Evolutionary conservation across 2,797 vertebrate species (phyloP), one percentile per base, ranked within the genome.

Genomic region (Halcyon badia): DNA sequence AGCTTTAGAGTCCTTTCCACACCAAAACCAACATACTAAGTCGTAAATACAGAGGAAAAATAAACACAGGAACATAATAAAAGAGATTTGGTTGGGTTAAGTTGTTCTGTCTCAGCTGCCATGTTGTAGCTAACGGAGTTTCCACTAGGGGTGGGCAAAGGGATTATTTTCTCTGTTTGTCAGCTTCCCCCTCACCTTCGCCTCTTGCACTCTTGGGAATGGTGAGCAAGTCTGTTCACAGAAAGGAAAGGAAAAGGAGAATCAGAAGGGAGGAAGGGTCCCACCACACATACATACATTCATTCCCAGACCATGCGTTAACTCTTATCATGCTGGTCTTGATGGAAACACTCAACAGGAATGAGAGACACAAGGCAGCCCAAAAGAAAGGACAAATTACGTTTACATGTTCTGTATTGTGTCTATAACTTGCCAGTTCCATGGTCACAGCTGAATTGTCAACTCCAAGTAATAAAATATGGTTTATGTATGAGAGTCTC

Each of bases 31-130:
- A 97, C 96, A 97, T 46, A 85, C 64, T 90, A 97, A 97, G 87
- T 96, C 94, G 94, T 97, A 97, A 97, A 97, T 96, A 52, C 49
- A 92, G 83, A 94, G 81, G 95, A 84, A 97, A 98, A 97, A 96
- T 96, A 97, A 98, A 97, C 96, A 97, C 88, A 81, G 79, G 85
- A 79, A 95, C 93, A 95, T 96, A 97, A 97, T 97, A 96, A 97
- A 97, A 94, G 89, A 95, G 73, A 70, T 92, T 94, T 94, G 94
- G 90, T 96, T 90, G 87, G 58, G 95, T 91, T 95, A 93, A 90
- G 78, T 79, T 1, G 0, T n/a, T 89, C 90, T 87, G 76, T 82
- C 35, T 90, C 83, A 88, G 91, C 58, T 92, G 95, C 87, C 72
- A 95, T 93, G 70, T n/a, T 94, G 91, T 93, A 94, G 87, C 87